phyloP scores from a whole-genome alignment of 2,888 invertebrate species.

The Lepidochitona cinerea region DNA sequence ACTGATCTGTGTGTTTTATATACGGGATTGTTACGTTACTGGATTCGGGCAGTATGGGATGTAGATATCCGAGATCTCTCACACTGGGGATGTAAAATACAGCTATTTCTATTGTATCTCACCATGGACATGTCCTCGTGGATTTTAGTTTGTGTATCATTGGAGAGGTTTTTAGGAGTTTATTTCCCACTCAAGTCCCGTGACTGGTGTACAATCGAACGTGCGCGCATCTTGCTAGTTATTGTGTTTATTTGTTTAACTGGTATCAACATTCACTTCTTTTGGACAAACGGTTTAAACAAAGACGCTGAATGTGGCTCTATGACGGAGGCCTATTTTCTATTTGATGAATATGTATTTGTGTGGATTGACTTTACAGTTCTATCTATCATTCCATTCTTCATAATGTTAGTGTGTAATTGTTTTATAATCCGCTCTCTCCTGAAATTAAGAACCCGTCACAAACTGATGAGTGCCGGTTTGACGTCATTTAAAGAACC shows the following conservation, averaged over 20 bases:
- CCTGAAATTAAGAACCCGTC: neutral
- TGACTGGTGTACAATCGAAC: neutral
- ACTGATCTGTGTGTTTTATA: neutral
- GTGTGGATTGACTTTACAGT: neutral
- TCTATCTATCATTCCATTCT: neutral
- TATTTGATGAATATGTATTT: neutral
- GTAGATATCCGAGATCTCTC: neutral
- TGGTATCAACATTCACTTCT: neutral
- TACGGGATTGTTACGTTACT: neutral
- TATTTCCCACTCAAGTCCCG: slow-evolving; percentile 2
- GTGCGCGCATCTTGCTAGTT: neutral
- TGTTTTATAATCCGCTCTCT: slow-evolving; percentile 1
- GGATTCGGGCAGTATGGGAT: neutral
- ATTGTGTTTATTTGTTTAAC: neutral
- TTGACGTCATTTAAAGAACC: neutral
- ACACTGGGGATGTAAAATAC: slow-evolving; percentile 5
- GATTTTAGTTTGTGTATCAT: slow-evolving; percentile 1
- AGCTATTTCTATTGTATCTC: neutral
- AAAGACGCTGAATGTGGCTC: neutral
- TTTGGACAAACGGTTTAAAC: neutral
- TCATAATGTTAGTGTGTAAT: neutral
- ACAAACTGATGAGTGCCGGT: neutral
- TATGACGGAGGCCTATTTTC: neutral
- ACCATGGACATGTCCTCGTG: neutral
- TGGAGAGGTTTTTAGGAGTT: neutral